phyloP scores from a whole-genome alignment of 30 jellyfish, hydroid and myxozoan genomes.

The Hydractinia echinata region DNA sequence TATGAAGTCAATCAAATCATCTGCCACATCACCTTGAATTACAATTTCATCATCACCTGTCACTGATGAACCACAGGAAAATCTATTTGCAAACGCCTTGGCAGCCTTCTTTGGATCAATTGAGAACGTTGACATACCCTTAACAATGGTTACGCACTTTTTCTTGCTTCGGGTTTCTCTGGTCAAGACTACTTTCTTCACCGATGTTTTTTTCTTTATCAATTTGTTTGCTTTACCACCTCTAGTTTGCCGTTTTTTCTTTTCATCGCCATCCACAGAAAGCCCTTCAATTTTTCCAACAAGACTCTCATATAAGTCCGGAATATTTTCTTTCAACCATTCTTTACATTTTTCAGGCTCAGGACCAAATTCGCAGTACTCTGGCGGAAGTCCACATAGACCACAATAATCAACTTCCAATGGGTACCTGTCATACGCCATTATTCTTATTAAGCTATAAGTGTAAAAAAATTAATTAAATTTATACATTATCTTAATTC shows the following conservation, averaged over 20 bases:
- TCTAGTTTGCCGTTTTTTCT: constrained; percentile 82
- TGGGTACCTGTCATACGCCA: constrained; percentile 36
- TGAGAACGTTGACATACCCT: constrained; percentile 81
- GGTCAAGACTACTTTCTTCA: constrained; percentile 56
- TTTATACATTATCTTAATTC: too few relatives aligned
- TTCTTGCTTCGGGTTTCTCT: constrained; percentile 90
- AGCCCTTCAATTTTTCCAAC: constrained; percentile 47
- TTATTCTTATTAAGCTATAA: neutral
- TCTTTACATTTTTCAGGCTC: constrained; percentile 88
- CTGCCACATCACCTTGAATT: constrained; percentile 97
- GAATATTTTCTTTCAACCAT: constrained; percentile 90
- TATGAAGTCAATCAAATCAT: constrained; percentile 77
- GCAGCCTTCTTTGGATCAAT: constrained; percentile 96
- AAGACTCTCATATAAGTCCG: constrained; percentile 61
- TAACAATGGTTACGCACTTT: constrained; percentile 82
- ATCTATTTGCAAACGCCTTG: constrained; percentile 85
- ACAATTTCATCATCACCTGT: constrained; percentile 97
- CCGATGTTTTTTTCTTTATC: constrained; percentile 81
- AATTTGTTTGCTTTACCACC: constrained; percentile 94
- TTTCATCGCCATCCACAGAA: constrained; percentile 68
- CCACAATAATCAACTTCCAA: constrained; percentile 66
- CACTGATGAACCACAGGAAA: constrained; percentile 98
- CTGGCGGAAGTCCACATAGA: constrained; percentile 82
- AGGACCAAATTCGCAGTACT: constrained; percentile 97
- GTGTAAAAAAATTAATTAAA: too few relatives aligned